Evolutionary conservation across 2,888 invertebrate genomes (phyloP).

Genomic region (Amblyjoppa proteus): DNA sequence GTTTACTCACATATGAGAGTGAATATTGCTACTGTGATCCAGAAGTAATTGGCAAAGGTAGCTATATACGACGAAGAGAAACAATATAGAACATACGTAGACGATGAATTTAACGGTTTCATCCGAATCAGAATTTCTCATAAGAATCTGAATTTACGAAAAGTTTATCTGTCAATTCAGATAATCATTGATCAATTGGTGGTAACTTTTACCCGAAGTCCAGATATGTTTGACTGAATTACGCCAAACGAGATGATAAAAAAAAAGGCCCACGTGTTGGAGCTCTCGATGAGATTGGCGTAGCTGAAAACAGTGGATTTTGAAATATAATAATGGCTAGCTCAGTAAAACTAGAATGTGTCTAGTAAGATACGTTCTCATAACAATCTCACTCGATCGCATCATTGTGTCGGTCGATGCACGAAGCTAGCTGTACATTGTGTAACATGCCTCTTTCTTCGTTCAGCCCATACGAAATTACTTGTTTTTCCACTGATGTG

Average conservation of each 20-base stretch:
- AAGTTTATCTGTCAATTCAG: not conserved
- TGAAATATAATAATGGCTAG: not conserved
- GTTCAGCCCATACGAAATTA: too few relatives aligned
- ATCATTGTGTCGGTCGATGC: constrained; percentile 34
- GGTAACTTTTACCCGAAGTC: not conserved
- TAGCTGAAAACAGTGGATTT: not conserved
- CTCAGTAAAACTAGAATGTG: not conserved
- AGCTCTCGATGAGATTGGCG: not conserved
- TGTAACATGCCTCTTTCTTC: too few relatives aligned
- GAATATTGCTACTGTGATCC: constrained; percentile 1
- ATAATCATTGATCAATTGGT: not conserved
- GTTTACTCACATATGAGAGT: constrained; percentile 1
- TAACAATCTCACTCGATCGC: constrained; percentile 33
- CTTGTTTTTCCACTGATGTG: too few relatives aligned
- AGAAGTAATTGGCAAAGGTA: not conserved
- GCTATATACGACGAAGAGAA: not conserved
- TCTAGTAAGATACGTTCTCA: not conserved
- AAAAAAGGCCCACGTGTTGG: not conserved
- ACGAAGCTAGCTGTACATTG: too few relatives aligned
- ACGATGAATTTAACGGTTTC: not conserved
- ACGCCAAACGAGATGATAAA: not conserved
- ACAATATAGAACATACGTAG: not conserved
- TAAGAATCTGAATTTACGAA: not conserved
- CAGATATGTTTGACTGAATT: not conserved
- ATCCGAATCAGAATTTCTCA: not conserved